These are phyloP conservation scores for Delphinus delphis DNA, from an alignment of 2,113 vertebrate species.

Conservation along the genomic window DNA sequence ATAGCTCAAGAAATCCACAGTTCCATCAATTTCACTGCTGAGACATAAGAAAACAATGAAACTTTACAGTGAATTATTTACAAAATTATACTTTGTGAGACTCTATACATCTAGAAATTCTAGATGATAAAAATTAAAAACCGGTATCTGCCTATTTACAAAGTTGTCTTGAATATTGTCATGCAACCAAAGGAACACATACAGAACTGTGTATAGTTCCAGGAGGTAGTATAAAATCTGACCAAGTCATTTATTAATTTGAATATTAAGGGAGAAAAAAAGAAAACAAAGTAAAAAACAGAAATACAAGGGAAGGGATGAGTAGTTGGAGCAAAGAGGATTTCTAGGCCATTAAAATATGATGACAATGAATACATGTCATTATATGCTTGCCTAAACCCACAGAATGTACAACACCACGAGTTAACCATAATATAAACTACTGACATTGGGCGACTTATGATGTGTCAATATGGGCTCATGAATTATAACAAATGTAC, in stretches of 20 bases:
- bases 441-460: not conserved
- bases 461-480: not conserved
- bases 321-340: not conserved
- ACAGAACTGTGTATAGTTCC: slow-evolving; percentile 60
- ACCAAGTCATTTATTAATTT: not conserved
- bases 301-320: not conserved
- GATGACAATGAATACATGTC: not conserved
- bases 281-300: not conserved
- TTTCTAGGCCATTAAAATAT: not conserved
- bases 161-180: slow-evolving; percentile 77
- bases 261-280: not conserved
- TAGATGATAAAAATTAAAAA: slow-evolving; percentile 50
- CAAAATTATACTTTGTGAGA: slow-evolving; percentile 61
- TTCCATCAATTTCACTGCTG: not conserved
- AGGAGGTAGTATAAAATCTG: slow-evolving; percentile 70
- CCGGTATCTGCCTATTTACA: slow-evolving; percentile 54
- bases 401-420: not conserved
- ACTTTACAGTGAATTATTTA: slow-evolving; percentile 59
- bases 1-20: not conserved
- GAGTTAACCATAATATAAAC: not conserved
- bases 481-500: not conserved
- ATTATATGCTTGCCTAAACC: not conserved
- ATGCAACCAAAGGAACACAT: slow-evolving; percentile 72
- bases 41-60: not conserved
- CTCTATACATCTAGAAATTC: slow-evolving; percentile 39